A percentile compares a stretch with the other conserved stretches of the same genome.
Conservation (phyloP, 2,797 vertebrate genomes). For the Dendrocincla tyrannina region DNA sequence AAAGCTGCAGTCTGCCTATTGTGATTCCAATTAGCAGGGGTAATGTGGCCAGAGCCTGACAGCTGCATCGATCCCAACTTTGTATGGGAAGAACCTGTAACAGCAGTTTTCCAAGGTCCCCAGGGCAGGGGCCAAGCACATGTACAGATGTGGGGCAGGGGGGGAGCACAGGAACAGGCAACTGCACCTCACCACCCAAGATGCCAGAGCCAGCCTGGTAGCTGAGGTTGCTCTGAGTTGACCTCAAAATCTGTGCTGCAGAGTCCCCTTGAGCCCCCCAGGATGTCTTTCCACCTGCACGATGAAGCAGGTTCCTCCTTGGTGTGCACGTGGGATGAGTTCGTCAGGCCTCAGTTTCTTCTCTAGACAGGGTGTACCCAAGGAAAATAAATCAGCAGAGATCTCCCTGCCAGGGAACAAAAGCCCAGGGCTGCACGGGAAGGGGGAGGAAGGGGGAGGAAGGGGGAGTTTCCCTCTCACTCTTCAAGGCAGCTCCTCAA, state of each 20-base stretch:
- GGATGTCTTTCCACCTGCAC: neutral
- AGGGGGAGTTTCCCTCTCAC: neutral
- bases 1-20: slow-evolving; percentile 32
- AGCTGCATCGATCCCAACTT: slow-evolving; percentile 30
- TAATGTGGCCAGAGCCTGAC: slow-evolving; percentile 9
- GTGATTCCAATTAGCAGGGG: slow-evolving; percentile 48
- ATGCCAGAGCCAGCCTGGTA: neutral
- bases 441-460: neutral
- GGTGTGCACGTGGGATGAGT: neutral
- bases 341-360: neutral
- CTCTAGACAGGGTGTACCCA: neutral
- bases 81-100: neutral
- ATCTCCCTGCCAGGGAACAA: neutral
- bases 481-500: neutral
- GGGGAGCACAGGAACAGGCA: neutral
- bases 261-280: neutral
- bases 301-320: neutral
- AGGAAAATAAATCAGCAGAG: neutral
- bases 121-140: neutral
- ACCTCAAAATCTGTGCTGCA: neutral
- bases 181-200: neutral
- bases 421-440: neutral
- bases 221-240: neutral
- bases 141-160: neutral
- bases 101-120: neutral